These are phyloP conservation scores for Turritopsis rubra DNA, from an alignment of 30 jellyfish, hydroid and myxozoan genomes.

Conservation along the genomic window DNA sequence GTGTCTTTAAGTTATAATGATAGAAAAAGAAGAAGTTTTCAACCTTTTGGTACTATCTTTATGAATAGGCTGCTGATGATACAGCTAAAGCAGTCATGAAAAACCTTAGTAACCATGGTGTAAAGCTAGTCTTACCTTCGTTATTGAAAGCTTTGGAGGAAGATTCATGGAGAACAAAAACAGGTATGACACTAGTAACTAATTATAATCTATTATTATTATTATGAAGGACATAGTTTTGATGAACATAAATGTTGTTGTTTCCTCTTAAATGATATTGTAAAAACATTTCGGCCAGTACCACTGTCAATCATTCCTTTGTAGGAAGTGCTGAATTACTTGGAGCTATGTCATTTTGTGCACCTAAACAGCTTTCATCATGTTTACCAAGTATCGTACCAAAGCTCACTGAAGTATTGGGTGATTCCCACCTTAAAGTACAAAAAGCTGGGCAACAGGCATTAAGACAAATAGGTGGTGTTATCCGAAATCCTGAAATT, in stretches of 20 bases:
- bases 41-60: no score
- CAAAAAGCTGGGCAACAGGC: slow-evolving; percentile 99
- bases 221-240: no score
- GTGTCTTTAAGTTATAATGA: no score
- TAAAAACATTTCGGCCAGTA: not conserved
- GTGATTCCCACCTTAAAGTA: slow-evolving; percentile 92
- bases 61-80: slow-evolving; percentile 87
- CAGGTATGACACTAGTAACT: slow-evolving; percentile 83
- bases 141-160: slow-evolving; percentile 90
- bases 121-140: slow-evolving; percentile 83
- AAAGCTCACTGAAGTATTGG: slow-evolving; percentile 68
- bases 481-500: slow-evolving; percentile 90
- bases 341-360: slow-evolving; percentile 98
- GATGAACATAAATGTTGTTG: not conserved
- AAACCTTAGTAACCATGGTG: slow-evolving; percentile 96
- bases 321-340: slow-evolving; percentile 94
- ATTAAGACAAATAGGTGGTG: slow-evolving; percentile 92
- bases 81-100: slow-evolving; percentile 98
- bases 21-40: no score
- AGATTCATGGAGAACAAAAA: slow-evolving; percentile 97
- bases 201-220: no score
- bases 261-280: no score
- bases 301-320: no score
- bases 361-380: slow-evolving; percentile 96
- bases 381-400: slow-evolving; percentile 97